Base-by-base conservation (phyloP, 2,113 vertebrate genomes). In the Circaetus cinerascens region DNA sequence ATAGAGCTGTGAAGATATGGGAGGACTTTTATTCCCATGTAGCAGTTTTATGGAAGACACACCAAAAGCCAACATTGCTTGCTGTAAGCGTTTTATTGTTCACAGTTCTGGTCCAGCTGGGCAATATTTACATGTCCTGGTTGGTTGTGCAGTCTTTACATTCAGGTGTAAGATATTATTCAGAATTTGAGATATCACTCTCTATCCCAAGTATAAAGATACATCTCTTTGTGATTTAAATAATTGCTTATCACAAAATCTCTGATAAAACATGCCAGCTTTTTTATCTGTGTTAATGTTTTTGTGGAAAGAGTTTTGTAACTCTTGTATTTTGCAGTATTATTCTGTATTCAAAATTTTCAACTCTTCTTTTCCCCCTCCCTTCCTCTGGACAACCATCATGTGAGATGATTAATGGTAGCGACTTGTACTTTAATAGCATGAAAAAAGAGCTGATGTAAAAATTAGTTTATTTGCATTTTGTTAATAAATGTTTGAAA, bases 401-500 rank as follows among this genome's bases (percentile, higher is more conserved):
- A 20, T 15, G 16, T 46, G 45, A 71, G 40, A 23, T 56, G 6
- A 60, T 41, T 56, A 32, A 21, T 12, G 30, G 8, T 32, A 79
- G 21, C 0, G 0, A 27, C 17, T 56, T 57, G 4, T 38, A 18
- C 30, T 32, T 79, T 50, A 71, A 13, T 20, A 51, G 36, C 21
- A 45, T 29, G 25, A 64, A 40, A 29, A 60, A 69, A 90, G 22
- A 30, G 11, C 46, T 51, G 13, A 32, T 66, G 20, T 48, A 73
- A 57, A 83, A 67, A 56, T 41, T 2, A 60, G 3, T 86, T 78
- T 32, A 22, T 56, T 56, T 83, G 20, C 11, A 15, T 75, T 91
- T 89, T 48, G 20, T 62, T 88, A 51, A 48, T 46, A 50, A 36
- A 74, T 25, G 12, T 34, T 87, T 90, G 40, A 84, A 72, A 51